Percentiles rank a stretch among this genome's conserved stretches.
Evolutionary conservation across 2,888 invertebrate species (phyloP).

Genomic region (Crioceris asparagi): DNA sequence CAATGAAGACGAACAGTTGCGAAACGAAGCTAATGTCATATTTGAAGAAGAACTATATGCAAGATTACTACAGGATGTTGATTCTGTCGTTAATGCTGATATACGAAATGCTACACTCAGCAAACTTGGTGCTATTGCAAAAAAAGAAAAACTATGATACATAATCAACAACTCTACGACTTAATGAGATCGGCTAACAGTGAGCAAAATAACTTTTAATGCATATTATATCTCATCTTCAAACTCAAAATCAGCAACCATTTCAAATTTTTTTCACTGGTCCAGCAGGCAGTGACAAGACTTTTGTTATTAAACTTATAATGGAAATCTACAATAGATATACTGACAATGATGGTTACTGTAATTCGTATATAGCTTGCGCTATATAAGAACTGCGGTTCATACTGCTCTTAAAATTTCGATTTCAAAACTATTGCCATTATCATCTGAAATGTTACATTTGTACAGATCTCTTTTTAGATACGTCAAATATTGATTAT

Average conservation of each 20-base stretch:
- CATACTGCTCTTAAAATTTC: conserved; percentile 13
- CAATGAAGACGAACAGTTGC: neutral
- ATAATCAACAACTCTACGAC: neutral
- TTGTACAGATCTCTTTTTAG: conserved; percentile 29
- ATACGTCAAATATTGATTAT: conserved; percentile 17
- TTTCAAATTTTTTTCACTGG: conserved; percentile 21
- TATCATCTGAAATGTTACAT: neutral
- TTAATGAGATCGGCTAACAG: neutral
- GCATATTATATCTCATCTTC: neutral
- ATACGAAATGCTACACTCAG: neutral
- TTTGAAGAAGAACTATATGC: neutral
- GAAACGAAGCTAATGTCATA: neutral
- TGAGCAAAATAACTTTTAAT: neutral
- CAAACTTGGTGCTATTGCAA: conserved; percentile 1
- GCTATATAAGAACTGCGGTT: no score
- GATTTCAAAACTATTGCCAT: neutral
- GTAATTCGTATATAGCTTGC: conserved; percentile 29
- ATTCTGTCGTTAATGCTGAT: conserved; percentile 1
- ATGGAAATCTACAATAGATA: conserved; percentile 36
- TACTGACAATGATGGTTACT: conserved; percentile 26
- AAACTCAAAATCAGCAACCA: conserved; percentile 9
- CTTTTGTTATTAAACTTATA: conserved; percentile 31
- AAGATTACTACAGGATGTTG: neutral
- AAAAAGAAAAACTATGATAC: neutral
- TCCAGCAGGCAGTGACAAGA: conserved; percentile 25